Percentiles rank a stretch among this genome's conserved stretches.
phyloP scores from a whole-genome alignment of 2,797 vertebrate genomes.

The Sebastes nivosus region DNA sequence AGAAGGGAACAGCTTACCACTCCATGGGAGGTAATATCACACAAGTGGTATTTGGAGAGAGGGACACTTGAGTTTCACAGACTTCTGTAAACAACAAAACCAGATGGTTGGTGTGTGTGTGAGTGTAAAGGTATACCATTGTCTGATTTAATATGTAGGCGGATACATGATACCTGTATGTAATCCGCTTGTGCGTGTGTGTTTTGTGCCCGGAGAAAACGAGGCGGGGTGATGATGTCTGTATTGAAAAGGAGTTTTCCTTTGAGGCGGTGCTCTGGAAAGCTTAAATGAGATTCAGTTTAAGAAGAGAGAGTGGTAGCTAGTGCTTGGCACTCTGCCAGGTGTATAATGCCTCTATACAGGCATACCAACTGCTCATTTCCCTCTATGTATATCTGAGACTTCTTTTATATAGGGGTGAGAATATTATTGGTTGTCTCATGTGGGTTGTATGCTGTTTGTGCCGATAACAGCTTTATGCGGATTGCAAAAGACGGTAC shows the following conservation, averaged over 20 bases:
- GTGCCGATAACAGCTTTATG: conserved; percentile 8
- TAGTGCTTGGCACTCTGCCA: conserved; percentile 47
- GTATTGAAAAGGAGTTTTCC: conserved; percentile 49
- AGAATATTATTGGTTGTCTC: conserved; percentile 9
- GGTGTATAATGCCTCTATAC: conserved; percentile 36
- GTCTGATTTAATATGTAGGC: conserved; percentile 50
- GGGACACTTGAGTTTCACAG: conserved; percentile 50
- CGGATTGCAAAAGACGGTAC: neutral
- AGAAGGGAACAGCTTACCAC: conserved; percentile 76
- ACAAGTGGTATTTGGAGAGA: conserved; percentile 63
- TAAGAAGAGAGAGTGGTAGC: conserved; percentile 52
- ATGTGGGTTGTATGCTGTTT: conserved; percentile 11
- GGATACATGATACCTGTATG: conserved; percentile 41
- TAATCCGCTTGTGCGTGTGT: conserved; percentile 25
- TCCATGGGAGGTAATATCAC: conserved; percentile 70
- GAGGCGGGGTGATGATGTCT: conserved; percentile 55
- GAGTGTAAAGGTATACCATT: conserved; percentile 38
- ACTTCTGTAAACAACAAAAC: conserved; percentile 62
- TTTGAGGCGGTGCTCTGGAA: conserved; percentile 46
- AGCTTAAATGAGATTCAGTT: conserved; percentile 66
- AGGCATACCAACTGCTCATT: conserved; percentile 38
- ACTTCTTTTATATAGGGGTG: conserved; percentile 18
- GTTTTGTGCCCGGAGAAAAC: conserved; percentile 34
- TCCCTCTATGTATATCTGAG: conserved; percentile 15
- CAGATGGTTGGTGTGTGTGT: conserved; percentile 29